Evolutionary conservation across 2,797 vertebrate genomes (phyloP).

Genomic region (Acrossocheilus fasciatus): DNA sequence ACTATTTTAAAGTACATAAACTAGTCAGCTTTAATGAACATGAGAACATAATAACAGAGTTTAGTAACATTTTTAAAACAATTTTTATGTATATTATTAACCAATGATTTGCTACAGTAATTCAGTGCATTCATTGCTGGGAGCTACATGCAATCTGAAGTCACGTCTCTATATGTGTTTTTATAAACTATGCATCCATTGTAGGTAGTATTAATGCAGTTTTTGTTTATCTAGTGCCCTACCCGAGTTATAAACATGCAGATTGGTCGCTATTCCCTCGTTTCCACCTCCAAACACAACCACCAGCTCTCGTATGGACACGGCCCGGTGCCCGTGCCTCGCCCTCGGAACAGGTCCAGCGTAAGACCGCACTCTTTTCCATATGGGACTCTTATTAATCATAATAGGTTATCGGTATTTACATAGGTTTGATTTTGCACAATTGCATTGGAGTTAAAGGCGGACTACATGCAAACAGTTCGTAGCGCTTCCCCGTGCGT

Average conservation of each 20-base stretch:
- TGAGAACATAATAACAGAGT: neutral
- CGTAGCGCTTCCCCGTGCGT: conserved; percentile 6
- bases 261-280: conserved; percentile 93
- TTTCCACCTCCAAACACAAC: conserved; percentile 97
- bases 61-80: neutral
- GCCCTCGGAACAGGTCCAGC: conserved; percentile 90
- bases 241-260: conserved; percentile 98
- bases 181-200: neutral
- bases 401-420: conserved; percentile 37
- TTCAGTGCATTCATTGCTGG: neutral
- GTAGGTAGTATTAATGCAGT: neutral
- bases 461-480: neutral
- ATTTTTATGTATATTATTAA: neutral
- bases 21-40: neutral
- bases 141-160: neutral
- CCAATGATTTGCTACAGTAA: neutral
- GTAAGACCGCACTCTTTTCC: conserved; percentile 88
- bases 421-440: neutral
- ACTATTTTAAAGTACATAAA: neutral
- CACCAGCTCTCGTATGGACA: conserved; percentile 90
- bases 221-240: conserved; percentile 5
- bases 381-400: conserved; percentile 70
- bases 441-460: neutral
- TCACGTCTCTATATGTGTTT: neutral
- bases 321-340: conserved; percentile 94